Evolutionary conservation across 2,797 vertebrate species (phyloP).

Genomic region (Tenualosa ilisha): DNA sequence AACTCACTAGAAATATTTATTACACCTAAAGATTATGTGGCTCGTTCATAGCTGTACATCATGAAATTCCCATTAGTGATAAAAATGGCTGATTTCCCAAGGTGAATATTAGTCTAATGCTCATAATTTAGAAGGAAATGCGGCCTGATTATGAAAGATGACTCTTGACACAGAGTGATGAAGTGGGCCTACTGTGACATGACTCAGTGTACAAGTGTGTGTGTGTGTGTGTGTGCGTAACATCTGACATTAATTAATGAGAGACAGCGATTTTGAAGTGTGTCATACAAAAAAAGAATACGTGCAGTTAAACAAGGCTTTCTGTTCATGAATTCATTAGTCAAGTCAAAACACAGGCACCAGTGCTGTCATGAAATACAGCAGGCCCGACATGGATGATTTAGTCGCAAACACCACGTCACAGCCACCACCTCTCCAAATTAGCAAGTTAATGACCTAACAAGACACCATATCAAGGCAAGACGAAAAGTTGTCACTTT

Average conservation of each 20-base stretch:
- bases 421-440: conserved; percentile 29
- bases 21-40: not conserved
- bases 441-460: conserved; percentile 26
- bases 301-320: conserved; percentile 22
- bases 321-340: conserved; percentile 29
- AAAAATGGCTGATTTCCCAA: not conserved
- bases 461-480: conserved; percentile 2
- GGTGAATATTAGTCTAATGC: not conserved
- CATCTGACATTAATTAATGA: conserved; percentile 41
- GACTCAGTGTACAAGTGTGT: conserved; percentile 4
- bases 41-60: not conserved
- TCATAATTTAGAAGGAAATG: conserved; percentile 1
- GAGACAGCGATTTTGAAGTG: conserved; percentile 36
- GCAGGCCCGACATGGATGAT: conserved; percentile 2
- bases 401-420: conserved; percentile 33
- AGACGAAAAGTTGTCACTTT: conserved; percentile 2
- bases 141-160: not conserved
- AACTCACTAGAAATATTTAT: not conserved
- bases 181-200: not conserved
- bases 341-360: conserved; percentile 30
- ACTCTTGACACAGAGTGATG: not conserved
- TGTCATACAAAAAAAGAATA: conserved; percentile 25
- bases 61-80: not conserved
- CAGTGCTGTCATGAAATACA: conserved; percentile 6
- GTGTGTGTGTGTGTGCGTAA: conserved; percentile 27